Evolutionary conservation across 2,888 invertebrate species (phyloP), one percentile per base, ranked within the genome.

Genomic region (Ephialtes manifestator): DNA sequence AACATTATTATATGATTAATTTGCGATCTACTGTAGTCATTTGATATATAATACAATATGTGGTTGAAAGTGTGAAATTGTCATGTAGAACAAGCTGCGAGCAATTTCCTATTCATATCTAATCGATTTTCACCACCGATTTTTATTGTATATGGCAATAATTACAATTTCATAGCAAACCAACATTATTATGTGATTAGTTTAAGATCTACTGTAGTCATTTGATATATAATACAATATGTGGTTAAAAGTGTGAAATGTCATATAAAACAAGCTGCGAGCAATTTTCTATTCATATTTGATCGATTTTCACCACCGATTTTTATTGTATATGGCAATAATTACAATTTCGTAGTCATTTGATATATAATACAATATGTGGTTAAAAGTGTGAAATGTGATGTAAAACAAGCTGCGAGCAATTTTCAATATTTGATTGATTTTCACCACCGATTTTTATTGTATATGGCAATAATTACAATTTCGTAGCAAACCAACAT

Each of bases 301-400:
- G 55, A 8, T 55, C 4, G 55, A 55, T n/a, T n/a, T n/a, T n/a
- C n/a, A n/a, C 55, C 28, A 55, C 46, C 72, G 72, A 72, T 39
- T 58, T 35, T 58, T 15, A 7, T 20, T 24, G n/a, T 53, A 55
- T 39, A 20, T 13, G 5, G 20, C 55, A 24, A 18, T 67, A 15
- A 63, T 67, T 20, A n/a, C n/a, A n/a, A n/a, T n/a, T n/a, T n/a
- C n/a, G n/a, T n/a, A n/a, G n/a, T n/a, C n/a, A 51, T 51, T n/a
- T 18, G n/a, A 60, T 46, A 15, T 20, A 24, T 24, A 55, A 55
- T 24, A 20, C 24, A 18, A 20, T 24, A 24, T 55, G 24, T 24
- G 20, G n/a, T n/a, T 51, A 4, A 24, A 55, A 55, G 10, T 55
- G 55, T 11, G 24, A 55, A 55, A 55, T 24, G 55, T 53, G 24